A percentile compares a stretch with the other conserved stretches of the same genome.
Evolutionary conservation across 1,140 invertebrate species (phyloP).

Genomic region (Wiebesia pumilae): DNA sequence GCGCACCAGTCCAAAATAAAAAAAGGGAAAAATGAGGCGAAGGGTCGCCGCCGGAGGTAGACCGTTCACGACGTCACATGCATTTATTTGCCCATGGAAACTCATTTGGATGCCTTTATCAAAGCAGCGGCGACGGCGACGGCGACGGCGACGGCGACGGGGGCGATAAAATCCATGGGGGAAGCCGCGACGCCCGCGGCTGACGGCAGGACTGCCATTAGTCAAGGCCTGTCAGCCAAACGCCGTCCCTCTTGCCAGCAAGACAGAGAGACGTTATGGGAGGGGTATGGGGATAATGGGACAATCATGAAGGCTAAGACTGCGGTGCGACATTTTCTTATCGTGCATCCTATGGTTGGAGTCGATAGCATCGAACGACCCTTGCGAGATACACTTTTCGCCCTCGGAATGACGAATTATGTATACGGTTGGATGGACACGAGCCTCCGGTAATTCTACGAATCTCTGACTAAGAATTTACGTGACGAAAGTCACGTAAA

Average conservation of each 20-base stretch:
- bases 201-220: slow-evolving; percentile 41
- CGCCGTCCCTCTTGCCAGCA: background rate
- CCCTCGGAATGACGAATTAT: background rate
- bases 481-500: too few species aligned
- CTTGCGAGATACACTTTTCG: slow-evolving; percentile 4
- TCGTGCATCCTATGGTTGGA: background rate
- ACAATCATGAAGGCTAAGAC: background rate
- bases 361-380: background rate
- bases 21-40: background rate
- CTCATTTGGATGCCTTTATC: slow-evolving; percentile 27
- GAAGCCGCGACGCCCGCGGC: slow-evolving; percentile 22
- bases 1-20: background rate
- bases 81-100: slow-evolving; percentile 11
- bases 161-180: slow-evolving; percentile 22
- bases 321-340: slow-evolving; percentile 23
- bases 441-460: background rate
- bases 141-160: background rate
- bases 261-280: background rate
- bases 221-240: slow-evolving; percentile 38
- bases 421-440: background rate
- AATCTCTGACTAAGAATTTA: too few species aligned
- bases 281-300: background rate
- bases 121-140: background rate
- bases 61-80: background rate
- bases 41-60: background rate